Evolutionary conservation across 1,140 invertebrate species (phyloP).

Genomic region (Tribolium castaneum): DNA sequence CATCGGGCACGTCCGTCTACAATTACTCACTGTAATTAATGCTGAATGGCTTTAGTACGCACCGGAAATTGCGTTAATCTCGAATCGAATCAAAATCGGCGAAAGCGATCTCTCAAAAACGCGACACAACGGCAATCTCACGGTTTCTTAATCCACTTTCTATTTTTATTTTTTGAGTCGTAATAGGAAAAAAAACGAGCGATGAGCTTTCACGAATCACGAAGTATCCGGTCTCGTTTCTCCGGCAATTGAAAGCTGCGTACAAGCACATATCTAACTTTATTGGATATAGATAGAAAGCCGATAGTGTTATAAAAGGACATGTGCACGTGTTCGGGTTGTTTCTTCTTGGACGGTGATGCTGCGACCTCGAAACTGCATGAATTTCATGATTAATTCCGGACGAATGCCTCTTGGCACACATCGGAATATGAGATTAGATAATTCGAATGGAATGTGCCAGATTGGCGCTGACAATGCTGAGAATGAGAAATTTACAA

Average conservation of each 20-base stretch:
- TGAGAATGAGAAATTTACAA: too few relatives aligned
- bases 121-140: slow-evolving; percentile 14
- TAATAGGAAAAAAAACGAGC: slow-evolving; percentile 7
- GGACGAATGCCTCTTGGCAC: not conserved
- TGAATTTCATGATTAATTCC: not conserved
- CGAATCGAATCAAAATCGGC: not conserved
- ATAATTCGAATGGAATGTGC: not conserved
- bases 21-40: slow-evolving; percentile 9
- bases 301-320: slow-evolving; percentile 9
- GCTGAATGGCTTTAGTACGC: not conserved
- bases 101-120: slow-evolving; percentile 4
- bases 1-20: not conserved
- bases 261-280: slow-evolving; percentile 14
- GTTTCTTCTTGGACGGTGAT: not conserved
- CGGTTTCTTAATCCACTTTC: slow-evolving; percentile 45
- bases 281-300: slow-evolving; percentile 26
- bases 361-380: slow-evolving; percentile 3
- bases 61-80: not conserved
- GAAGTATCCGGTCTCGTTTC: slow-evolving; percentile 26
- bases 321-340: not conserved
- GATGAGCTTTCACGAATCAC: slow-evolving; percentile 22
- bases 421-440: not conserved
- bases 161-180: slow-evolving; percentile 31
- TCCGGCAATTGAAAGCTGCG: slow-evolving; percentile 15
- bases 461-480: not conserved